A percentile compares a stretch with the other conserved stretches of the same genome.
Conservation (phyloP, 1,140 invertebrate genomes). For the Zaprionus africanus region DNA sequence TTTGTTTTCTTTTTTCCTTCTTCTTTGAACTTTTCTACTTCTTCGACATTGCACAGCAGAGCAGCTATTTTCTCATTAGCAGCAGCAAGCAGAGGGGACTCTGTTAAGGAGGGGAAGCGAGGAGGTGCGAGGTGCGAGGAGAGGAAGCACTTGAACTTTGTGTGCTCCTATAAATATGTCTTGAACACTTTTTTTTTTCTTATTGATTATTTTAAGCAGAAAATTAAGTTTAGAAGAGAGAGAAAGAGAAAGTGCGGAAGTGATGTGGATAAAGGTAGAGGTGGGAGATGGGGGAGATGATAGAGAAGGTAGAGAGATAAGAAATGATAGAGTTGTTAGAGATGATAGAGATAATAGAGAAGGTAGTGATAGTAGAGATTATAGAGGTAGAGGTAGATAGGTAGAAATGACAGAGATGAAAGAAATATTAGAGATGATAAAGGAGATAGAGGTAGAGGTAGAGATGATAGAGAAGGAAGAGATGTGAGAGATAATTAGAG, state of each 20-base stretch:
- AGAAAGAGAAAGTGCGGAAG: neutral
- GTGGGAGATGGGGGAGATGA: neutral
- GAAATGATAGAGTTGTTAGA: neutral
- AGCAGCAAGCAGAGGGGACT: neutral
- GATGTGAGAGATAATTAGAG: too few relatives aligned
- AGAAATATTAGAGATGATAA: too few relatives aligned
- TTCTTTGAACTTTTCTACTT: slow-evolving; percentile 8
- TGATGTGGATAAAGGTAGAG: neutral
- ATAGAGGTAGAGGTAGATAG: too few relatives aligned
- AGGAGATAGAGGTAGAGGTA: too few relatives aligned
- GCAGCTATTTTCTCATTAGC: slow-evolving; percentile 38
- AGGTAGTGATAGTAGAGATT: too few relatives aligned
- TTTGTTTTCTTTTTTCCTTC: neutral
- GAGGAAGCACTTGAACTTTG: slow-evolving; percentile 1
- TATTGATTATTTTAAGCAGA: neutral
- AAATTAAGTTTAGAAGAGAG: neutral
- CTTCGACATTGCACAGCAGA: neutral
- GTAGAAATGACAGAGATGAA: too few relatives aligned
- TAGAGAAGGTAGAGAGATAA: neutral
- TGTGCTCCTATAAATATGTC: slow-evolving; percentile 3
- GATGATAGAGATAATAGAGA: too few relatives aligned
- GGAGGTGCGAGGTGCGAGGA: neutral
- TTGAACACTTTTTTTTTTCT: neutral
- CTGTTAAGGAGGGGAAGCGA: neutral
- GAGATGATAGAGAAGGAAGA: too few relatives aligned